Conservation (phyloP, 1,140 invertebrate species). For the Ruditapes philippinarum region DNA sequence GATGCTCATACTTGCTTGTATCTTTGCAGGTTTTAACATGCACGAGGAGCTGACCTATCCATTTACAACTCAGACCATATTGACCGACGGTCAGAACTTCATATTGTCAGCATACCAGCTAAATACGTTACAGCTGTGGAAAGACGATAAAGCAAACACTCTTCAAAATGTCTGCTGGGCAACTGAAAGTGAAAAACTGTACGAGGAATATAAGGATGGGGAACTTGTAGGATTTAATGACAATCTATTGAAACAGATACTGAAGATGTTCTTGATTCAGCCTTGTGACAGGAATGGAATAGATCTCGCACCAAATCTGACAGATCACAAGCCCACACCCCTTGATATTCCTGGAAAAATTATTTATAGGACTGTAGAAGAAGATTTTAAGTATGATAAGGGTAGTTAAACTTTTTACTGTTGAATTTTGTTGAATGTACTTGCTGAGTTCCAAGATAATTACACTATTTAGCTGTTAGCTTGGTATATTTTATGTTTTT, state of each 20-base stretch:
- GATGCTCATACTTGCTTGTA: no score
- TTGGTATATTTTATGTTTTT: no score
- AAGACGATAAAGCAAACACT: slow-evolving; percentile 89
- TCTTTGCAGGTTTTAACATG: slow-evolving; percentile 95
- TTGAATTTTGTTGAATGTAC: no score
- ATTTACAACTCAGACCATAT: slow-evolving; percentile 93
- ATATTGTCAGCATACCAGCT: slow-evolving; percentile 95
- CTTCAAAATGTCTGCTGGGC: slow-evolving; percentile 94
- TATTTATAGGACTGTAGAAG: not conserved
- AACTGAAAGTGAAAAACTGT: slow-evolving; percentile 91
- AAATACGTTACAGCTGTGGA: slow-evolving; percentile 92
- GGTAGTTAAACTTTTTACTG: no score
- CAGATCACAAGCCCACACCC: no score
- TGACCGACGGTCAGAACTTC: slow-evolving; percentile 94
- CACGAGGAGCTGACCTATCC: slow-evolving; percentile 96
- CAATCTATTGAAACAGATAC: slow-evolving; percentile 91
- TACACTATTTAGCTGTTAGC: no score
- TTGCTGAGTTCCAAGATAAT: no score
- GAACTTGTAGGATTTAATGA: slow-evolving; percentile 93
- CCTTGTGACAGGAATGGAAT: slow-evolving; percentile 89
- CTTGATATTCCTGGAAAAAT: not conserved
- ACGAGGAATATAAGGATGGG: slow-evolving; percentile 91
- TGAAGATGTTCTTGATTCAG: slow-evolving; percentile 92
- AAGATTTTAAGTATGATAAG: not conserved
- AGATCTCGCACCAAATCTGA: slow-evolving; percentile 90